A percentile compares a stretch with the other conserved stretches of the same genome.
Conservation (phyloP, 37 sponge, comb jelly and placozoan species). For the Lycopodina hypogea region DNA sequence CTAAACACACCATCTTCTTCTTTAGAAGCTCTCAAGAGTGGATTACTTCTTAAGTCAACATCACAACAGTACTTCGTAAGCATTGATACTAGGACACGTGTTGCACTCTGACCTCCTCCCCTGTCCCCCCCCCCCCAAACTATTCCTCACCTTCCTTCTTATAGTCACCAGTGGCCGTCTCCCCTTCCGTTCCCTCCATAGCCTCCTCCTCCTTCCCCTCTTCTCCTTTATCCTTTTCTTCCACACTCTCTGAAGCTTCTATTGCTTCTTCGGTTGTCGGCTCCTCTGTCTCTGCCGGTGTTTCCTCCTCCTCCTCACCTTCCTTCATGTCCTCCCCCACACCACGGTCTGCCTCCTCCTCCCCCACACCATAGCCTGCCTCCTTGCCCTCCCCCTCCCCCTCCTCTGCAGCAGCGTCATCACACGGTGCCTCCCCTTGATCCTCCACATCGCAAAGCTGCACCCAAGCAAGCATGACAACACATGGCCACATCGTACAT, state of each 20-base stretch:
- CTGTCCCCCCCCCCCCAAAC: conserved; percentile 1
- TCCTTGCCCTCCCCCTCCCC: neutral
- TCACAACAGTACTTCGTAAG: no score
- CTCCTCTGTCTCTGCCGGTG: neutral
- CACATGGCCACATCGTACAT: no score
- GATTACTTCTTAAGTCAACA: no score
- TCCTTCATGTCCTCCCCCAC: neutral
- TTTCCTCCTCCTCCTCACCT: conserved; percentile 3
- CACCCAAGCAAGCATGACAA: no score
- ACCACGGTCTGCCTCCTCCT: conserved; percentile 15
- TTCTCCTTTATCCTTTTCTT: neutral
- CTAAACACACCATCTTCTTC: no score
- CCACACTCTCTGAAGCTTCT: neutral
- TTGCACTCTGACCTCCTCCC: no score
- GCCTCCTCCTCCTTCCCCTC: conserved; percentile 9
- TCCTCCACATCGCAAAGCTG: neutral
- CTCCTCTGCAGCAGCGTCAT: neutral
- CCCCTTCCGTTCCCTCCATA: neutral
- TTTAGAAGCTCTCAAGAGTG: no score
- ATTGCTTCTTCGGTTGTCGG: neutral
- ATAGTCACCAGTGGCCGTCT: neutral
- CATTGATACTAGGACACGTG: no score
- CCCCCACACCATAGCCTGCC: neutral
- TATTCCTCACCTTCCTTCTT: neutral
- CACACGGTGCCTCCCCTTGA: conserved; percentile 16